Evolutionary conservation across 2,888 invertebrate species (phyloP), one percentile per base, ranked within the genome.

Genomic region (Carabus problematicus): DNA sequence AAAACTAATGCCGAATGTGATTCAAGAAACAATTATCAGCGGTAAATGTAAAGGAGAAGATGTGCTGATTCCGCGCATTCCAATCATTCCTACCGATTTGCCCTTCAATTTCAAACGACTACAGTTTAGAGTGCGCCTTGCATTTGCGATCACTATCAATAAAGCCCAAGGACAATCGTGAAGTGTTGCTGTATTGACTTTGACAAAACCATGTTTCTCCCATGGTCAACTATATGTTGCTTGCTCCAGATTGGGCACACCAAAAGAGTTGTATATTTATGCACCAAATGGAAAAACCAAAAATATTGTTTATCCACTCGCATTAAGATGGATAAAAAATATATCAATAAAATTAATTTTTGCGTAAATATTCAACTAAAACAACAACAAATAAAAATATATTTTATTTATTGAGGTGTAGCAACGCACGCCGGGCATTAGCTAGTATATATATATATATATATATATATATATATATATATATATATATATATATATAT

Each of bases 131-230:
- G 42, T 80, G 0, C 72, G 73, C 16, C 43, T 75, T 1, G 75
- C 76, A 9, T 79, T 74, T 72, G 76, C 75, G 6, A 71, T 72
- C 71, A 70, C 72, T 1, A 72, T 73, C 8, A 72, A 74, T 60
- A 72, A 79, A 64, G 72, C 77, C 1, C 79, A 78, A 63, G 79
- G 79, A 0, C 78, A 78, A 56, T 71, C 73, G 7, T n/a, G n/a
- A n/a, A n/a, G n/a, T n/a, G n/a, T 70, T 75, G 68, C 61, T 39
- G 68, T 61, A 4, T 29, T 68, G 7, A 61, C 60, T 52, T 42
- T 68, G 14, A 72, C 73, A 71, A 54, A 71, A 70, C 60, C 73
- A 70, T 73, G 73, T 68, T 74, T 72, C 62, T 73, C 74, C 7
- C 74, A 75, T 72, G 74, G 75, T n/a, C 75, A 75, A 56, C 62